phyloP scores from a whole-genome alignment of 2,888 invertebrate species.

The Therioaphis trifolii region DNA sequence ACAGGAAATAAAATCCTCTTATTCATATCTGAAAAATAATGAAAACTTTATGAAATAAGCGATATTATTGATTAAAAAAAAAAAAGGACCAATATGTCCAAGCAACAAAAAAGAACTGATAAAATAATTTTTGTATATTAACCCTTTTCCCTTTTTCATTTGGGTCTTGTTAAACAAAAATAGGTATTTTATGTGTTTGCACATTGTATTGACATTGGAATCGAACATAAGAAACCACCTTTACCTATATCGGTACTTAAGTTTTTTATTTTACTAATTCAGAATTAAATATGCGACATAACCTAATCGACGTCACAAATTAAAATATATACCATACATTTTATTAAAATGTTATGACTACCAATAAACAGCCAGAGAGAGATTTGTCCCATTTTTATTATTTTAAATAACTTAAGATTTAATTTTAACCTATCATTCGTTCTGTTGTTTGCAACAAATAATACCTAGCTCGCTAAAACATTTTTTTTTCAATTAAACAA shows the following conservation, averaged over 20 bases:
- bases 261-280: no score
- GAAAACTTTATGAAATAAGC: not conserved
- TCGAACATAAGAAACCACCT: not conserved
- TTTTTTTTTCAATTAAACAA: no score
- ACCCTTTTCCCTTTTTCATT: not conserved
- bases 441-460: no score
- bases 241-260: not conserved
- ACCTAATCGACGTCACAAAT: no score
- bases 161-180: conserved; percentile 3
- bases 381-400: no score
- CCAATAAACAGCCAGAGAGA: no score
- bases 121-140: not conserved
- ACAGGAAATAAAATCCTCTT: conserved; percentile 9
- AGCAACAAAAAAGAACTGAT: not conserved
- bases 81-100: not conserved
- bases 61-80: not conserved
- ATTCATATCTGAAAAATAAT: conserved; percentile 50
- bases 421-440: no score
- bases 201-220: conserved; percentile 38
- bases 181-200: conserved; percentile 38
- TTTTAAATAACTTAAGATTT: no score
- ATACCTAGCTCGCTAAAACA: no score
- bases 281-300: no score
- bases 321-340: no score
- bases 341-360: no score